Conservation (phyloP, 1,140 invertebrate species). For the Hylyphantes graminicola region DNA sequence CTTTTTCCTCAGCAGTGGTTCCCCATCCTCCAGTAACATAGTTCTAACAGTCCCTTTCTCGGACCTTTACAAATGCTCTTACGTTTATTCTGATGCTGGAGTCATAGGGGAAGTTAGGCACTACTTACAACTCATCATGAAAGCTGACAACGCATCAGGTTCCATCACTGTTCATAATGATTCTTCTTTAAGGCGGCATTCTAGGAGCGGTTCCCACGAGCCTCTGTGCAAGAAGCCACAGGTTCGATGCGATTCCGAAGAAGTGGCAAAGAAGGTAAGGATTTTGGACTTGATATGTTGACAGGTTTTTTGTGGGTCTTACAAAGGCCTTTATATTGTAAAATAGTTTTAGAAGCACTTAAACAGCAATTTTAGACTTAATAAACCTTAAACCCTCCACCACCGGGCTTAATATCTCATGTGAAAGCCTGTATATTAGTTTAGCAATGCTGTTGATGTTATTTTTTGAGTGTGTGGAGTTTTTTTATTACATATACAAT, state of each 20-base stretch:
- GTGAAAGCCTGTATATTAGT: too few species aligned
- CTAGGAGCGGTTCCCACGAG: conserved; percentile 47
- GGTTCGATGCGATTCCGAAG: conserved; percentile 83
- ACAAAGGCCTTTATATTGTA: too few species aligned
- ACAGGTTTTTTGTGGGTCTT: neutral
- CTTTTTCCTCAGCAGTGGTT: conserved; percentile 77
- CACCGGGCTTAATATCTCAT: too few species aligned
- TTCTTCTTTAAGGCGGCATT: conserved; percentile 35
- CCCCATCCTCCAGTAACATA: conserved; percentile 70
- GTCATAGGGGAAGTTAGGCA: conserved; percentile 68
- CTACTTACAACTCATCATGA: conserved; percentile 80
- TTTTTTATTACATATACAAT: too few species aligned
- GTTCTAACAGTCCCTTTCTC: conserved; percentile 73
- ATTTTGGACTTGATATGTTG: neutral
- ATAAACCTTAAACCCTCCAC: too few species aligned
- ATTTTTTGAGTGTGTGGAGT: too few species aligned
- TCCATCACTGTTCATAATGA: conserved; percentile 49
- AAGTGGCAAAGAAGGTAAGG: conserved; percentile 82
- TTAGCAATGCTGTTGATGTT: too few species aligned
- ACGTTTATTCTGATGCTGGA: conserved; percentile 65
- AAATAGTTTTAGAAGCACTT: too few species aligned
- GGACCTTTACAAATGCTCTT: conserved; percentile 62
- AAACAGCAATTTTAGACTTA: too few species aligned
- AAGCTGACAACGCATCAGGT: conserved; percentile 72
- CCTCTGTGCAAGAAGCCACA: conserved; percentile 73